A percentile compares a stretch with the other conserved stretches of the same genome.
These are phyloP conservation scores for Nerophis ophidion DNA, from an alignment of 2,113 vertebrate species.

Conservation along the genomic window DNA sequence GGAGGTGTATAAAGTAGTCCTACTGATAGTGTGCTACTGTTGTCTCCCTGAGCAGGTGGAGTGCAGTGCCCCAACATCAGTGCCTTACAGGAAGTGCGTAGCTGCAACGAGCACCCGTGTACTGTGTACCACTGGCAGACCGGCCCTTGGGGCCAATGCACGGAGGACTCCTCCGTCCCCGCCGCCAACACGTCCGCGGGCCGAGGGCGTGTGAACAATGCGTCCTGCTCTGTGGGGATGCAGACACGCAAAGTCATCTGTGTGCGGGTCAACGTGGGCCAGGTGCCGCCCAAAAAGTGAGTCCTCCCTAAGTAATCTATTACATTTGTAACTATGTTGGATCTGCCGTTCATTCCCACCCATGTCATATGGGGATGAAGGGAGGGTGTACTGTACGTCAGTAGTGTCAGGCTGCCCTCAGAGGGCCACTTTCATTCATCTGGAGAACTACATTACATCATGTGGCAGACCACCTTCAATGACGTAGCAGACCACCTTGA, in stretches of 20 bases:
- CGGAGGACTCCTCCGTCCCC: slow-evolving; percentile 86
- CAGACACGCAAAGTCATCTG: slow-evolving; percentile 98
- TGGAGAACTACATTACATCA: too few relatives aligned
- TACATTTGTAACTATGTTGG: too few relatives aligned
- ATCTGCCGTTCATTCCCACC: too few relatives aligned
- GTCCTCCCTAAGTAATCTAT: neutral
- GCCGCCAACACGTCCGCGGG: slow-evolving; percentile 77
- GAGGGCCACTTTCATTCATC: too few relatives aligned
- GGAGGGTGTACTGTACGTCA: too few relatives aligned
- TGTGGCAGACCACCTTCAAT: too few relatives aligned
- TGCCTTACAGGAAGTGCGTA: slow-evolving; percentile 84
- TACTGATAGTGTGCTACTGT: too few relatives aligned
- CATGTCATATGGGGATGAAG: too few relatives aligned
- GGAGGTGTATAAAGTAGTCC: too few relatives aligned
- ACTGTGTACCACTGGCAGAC: slow-evolving; percentile 98
- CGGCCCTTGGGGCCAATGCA: slow-evolving; percentile 88
- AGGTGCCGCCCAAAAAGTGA: slow-evolving; percentile 98
- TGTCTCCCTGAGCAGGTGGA: slow-evolving; percentile 70
- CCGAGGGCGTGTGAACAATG: slow-evolving; percentile 64
- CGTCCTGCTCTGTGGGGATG: slow-evolving; percentile 90
- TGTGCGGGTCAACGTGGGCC: slow-evolving; percentile 93
- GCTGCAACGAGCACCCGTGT: slow-evolving; percentile 93
- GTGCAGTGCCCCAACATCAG: slow-evolving; percentile 85
- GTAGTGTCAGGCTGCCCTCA: too few relatives aligned
- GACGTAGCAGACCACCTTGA: too few relatives aligned